These are phyloP conservation scores for Platynereis dumerilii DNA, from an alignment of 2,888 invertebrate genomes.

Conservation along the genomic window DNA sequence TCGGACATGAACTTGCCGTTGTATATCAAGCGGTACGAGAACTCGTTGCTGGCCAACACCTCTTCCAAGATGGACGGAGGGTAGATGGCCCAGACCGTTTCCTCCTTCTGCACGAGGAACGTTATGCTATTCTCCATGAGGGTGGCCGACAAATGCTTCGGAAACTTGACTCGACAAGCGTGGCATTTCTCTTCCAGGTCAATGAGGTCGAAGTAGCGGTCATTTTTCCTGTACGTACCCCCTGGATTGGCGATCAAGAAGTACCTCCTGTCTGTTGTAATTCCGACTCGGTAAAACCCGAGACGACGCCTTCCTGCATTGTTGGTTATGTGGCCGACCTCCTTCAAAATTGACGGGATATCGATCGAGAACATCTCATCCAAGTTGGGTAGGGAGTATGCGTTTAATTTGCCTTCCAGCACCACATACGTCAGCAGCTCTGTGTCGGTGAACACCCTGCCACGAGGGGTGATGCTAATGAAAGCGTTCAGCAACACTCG, in stretches of 20 bases:
- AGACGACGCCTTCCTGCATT: slow-evolving; percentile 27
- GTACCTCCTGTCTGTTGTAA: slow-evolving; percentile 28
- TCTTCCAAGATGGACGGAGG: background rate
- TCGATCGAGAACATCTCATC: background rate
- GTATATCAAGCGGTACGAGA: slow-evolving; percentile 16
- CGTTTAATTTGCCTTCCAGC: slow-evolving; percentile 27
- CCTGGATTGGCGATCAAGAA: slow-evolving; percentile 30
- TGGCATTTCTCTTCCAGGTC: slow-evolving; percentile 17
- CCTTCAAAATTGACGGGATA: slow-evolving; percentile 25
- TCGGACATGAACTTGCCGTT: slow-evolving; percentile 13
- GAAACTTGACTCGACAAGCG: slow-evolving; percentile 10
- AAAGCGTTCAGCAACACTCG: slow-evolving; percentile 10
- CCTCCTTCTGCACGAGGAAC: slow-evolving; percentile 9
- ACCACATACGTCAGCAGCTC: slow-evolving; percentile 11
- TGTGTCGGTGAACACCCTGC: background rate
- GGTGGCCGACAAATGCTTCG: slow-evolving; percentile 12
- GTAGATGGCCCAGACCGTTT: slow-evolving; percentile 2
- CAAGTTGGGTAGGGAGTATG: slow-evolving; percentile 12
- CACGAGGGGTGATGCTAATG: slow-evolving; percentile 9
- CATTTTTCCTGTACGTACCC: background rate
- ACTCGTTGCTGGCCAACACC: slow-evolving; percentile 8
- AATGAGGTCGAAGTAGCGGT: slow-evolving; percentile 31
- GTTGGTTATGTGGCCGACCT: slow-evolving; percentile 21
- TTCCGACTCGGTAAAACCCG: slow-evolving; percentile 21
- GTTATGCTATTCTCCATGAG: slow-evolving; percentile 25